A percentile compares a stretch with the other conserved stretches of the same genome.
Evolutionary conservation across 2,113 vertebrate genomes (phyloP).

Genomic region (Tetrao urogallus): DNA sequence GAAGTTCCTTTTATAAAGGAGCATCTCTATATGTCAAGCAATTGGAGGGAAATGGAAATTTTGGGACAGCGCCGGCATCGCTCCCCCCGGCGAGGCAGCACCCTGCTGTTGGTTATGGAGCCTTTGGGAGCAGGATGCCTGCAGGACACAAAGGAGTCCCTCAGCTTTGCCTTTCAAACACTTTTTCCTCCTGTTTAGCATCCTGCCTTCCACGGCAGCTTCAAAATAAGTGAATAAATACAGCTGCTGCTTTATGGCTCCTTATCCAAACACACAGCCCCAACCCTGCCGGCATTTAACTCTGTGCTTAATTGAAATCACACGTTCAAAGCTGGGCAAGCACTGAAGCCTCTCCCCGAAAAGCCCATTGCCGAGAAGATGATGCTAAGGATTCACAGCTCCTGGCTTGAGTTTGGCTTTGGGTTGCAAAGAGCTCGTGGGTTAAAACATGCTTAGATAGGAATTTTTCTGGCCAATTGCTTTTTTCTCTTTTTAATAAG

Average conservation of each 20-base stretch:
- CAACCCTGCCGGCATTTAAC: not conserved
- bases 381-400: not conserved
- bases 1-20: not conserved
- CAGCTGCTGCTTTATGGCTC: conserved; percentile 69
- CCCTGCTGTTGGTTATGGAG: not conserved
- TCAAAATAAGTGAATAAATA: conserved; percentile 67
- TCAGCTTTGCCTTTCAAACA: conserved; percentile 37
- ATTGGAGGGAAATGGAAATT: not conserved
- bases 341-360: not conserved
- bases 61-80: not conserved
- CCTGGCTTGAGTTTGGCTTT: not conserved
- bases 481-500: accelerated
- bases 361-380: not conserved
- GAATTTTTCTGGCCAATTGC: not conserved
- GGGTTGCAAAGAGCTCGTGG: not conserved
- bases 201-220: conserved; percentile 53
- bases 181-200: conserved; percentile 14
- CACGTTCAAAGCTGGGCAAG: conserved; percentile 45
- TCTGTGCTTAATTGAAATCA: conserved; percentile 41
- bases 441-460: accelerated
- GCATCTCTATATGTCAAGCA: not conserved
- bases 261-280: conserved; percentile 55
- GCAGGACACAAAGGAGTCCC: conserved; percentile 43
- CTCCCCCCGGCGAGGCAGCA: not conserved
- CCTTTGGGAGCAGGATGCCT: not conserved